Evolutionary conservation across 1,140 invertebrate genomes (phyloP).

Genomic region (Caenorhabditis tropicalis): DNA sequence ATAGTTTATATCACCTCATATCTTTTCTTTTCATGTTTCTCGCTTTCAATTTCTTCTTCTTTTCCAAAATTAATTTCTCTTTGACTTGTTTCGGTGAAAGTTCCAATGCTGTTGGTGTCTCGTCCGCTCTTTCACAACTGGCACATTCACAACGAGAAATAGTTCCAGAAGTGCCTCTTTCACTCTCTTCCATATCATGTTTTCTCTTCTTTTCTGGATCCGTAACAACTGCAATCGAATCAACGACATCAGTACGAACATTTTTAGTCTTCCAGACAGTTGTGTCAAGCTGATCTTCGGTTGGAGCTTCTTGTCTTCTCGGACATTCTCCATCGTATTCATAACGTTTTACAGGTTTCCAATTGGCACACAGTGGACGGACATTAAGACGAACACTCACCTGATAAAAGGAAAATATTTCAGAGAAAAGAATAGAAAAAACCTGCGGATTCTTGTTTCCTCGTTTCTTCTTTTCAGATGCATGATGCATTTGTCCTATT

Average conservation of each 20-base stretch:
- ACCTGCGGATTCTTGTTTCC: neutral
- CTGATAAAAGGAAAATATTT: neutral
- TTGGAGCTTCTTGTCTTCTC: neutral
- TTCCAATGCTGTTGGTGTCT: neutral
- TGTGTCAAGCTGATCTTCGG: neutral
- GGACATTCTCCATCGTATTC: neutral
- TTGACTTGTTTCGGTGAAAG: neutral
- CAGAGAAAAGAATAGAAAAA: neutral
- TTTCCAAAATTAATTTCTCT: neutral
- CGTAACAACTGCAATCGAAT: neutral
- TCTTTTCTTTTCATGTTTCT: neutral
- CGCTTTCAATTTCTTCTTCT: neutral
- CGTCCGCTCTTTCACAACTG: neutral
- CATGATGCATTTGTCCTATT: conserved; percentile 17
- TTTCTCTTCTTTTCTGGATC: neutral
- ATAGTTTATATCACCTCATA: neutral
- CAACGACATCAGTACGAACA: neutral
- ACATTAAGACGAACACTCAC: conserved; percentile 6
- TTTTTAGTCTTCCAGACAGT: neutral
- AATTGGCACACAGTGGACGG: neutral
- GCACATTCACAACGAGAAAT: neutral
- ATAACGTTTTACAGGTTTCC: neutral
- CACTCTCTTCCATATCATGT: neutral
- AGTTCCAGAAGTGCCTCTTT: too few relatives aligned
- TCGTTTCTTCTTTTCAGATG: conserved; percentile 20